phyloP scores from a whole-genome alignment of 2,113 vertebrate species.

The Oriolus oriolus region DNA sequence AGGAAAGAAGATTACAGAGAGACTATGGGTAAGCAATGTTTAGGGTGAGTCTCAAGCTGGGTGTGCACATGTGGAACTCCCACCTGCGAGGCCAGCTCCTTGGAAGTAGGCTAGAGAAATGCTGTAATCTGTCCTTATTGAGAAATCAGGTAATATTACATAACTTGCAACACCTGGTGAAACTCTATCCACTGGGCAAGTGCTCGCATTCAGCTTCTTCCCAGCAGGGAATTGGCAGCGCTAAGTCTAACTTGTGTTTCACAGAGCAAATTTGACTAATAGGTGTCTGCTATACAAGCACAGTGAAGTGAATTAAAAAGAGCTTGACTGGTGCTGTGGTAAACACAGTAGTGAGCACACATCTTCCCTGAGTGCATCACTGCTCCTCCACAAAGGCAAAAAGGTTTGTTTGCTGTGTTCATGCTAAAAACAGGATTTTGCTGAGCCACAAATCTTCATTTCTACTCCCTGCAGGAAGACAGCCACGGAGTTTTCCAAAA shows the following conservation, averaged over 20 bases:
- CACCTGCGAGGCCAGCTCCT: conserved; percentile 37
- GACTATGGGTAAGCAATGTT: conserved; percentile 23
- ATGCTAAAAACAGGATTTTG: neutral
- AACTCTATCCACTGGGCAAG: conserved; percentile 19
- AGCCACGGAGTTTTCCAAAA: neutral
- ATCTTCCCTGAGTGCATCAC: neutral
- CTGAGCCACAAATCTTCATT: neutral
- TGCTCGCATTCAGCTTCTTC: neutral
- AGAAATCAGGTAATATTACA: conserved; percentile 47
- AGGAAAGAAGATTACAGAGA: conserved; percentile 56
- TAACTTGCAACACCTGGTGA: conserved; percentile 49
- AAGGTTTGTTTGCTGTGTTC: neutral
- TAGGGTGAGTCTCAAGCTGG: conserved; percentile 45
- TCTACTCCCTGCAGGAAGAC: neutral
- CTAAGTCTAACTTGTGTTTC: neutral
- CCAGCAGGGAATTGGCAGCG: neutral
- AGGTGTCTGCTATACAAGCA: neutral
- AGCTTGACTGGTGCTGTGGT: neutral
- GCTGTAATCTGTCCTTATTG: conserved; percentile 32
- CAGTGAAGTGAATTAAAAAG: neutral
- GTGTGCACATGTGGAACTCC: conserved; percentile 43
- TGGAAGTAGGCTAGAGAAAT: conserved; percentile 46
- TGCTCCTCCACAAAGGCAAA: neutral
- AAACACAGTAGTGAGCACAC: neutral
- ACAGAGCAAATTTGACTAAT: conserved; percentile 23